Evolutionary conservation across 1,140 invertebrate genomes (phyloP), one percentile per base, ranked within the genome.

Genomic region (Paraescarpia echinospica): DNA sequence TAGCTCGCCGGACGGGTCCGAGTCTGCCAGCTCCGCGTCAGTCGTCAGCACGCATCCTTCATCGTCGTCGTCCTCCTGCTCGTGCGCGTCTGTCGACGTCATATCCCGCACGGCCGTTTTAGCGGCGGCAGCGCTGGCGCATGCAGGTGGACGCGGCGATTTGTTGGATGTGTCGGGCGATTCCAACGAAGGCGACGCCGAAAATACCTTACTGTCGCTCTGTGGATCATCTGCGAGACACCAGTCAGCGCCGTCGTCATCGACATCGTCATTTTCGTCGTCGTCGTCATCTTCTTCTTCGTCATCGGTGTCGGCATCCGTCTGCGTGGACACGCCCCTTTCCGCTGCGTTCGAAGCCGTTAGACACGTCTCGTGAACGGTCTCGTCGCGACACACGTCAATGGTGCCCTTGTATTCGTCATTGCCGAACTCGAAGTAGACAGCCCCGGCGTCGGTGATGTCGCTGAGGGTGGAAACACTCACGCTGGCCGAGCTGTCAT

Each of bases 261-360:
- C 59, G 27, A 14, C 59, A 27, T 77, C 95, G 94, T 98, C 97
- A 94, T 98, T 97, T 94, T 98, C 98, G 59, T 97, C 97, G 8
- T 77, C 59, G 8, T 77, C 59, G 14, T 77, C 59, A 18, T 77
- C 27, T 6, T 77, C 59, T 14, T 95, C 98, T 97, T 77, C 59
- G 59, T 77, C 59, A 2, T 77, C 59, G 59, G 59, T 77, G 59
- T 77, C 59, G 59, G 2, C 9, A 18, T 77, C 59, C 59, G 59
- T 77, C 59, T 77, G 59, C 59, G 59, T 77, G 18, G 59, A 77
- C 59, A 77, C 59, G 59, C 59, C 59, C 59, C 18, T 12, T 27
- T 77, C 59, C 22, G 59, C 59, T 18, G 59, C 27, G 18, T 77
- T 18, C 59, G 4, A 27, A 77, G 27, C 59, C 8, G 59, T 2